Percentiles rank a stretch among this genome's conserved stretches.
These are phyloP conservation scores for Chouioia cunea DNA, from an alignment of 2,888 invertebrate species.

Conservation along the genomic window DNA sequence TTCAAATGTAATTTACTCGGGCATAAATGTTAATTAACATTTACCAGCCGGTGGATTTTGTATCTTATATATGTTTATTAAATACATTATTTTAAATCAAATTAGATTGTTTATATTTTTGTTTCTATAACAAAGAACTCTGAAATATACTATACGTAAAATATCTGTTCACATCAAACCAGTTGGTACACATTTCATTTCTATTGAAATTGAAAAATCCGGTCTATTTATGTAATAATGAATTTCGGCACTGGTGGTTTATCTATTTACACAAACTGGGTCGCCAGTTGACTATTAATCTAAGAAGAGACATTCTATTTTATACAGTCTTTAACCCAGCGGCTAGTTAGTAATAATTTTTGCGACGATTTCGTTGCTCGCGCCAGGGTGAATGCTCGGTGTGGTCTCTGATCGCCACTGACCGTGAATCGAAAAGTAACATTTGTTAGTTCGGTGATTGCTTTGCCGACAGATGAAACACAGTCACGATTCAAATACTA, in stretches of 20 bases:
- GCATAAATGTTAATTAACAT: no score
- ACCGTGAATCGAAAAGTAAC: conserved; percentile 28
- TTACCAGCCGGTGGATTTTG: no score
- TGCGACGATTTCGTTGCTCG: not conserved
- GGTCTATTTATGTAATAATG: no score
- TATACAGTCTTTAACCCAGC: not conserved
- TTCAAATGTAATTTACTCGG: no score
- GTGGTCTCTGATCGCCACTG: conserved; percentile 27
- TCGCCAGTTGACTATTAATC: conserved; percentile 41
- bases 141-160: no score
- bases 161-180: not conserved
- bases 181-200: conserved; percentile 9
- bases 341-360: not conserved
- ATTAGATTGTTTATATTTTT: not conserved
- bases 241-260: no score
- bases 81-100: not conserved
- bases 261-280: conserved; percentile 51
- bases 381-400: not conserved
- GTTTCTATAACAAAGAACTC: not conserved
- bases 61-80: no score
- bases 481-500: conserved; percentile 8
- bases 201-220: not conserved
- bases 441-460: not conserved
- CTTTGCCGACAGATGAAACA: conserved; percentile 11
- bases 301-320: not conserved